Evolutionary conservation across 2,797 vertebrate species (phyloP), one percentile per base, ranked within the genome.

Genomic region (Gallinago nigripennis): DNA sequence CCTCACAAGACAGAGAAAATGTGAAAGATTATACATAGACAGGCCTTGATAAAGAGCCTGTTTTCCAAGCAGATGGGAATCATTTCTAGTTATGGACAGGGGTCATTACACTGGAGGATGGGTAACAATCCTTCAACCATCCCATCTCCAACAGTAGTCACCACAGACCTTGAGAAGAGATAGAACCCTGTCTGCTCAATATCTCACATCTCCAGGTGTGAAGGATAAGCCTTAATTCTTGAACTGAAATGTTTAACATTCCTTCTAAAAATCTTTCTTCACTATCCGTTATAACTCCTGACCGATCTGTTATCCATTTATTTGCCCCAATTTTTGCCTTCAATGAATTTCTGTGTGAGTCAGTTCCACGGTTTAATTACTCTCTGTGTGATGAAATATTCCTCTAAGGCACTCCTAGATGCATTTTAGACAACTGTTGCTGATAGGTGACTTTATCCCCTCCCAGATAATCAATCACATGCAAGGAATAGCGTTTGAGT

Each of bases 381-480:
- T 58, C 21, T 48, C 48, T 39, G 7, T 57, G 68, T 39, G 54
- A 69, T 25, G 86, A 43, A 39, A 8, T 23, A 68, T 48, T 80
- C 46, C 83, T 86, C 43, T 82, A 86, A 85, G 78, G 58, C 41
- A 28, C 80, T 88, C 56, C 53, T 37, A 46, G 58, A 24, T 45
- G 33, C 12, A 30, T 76, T 88, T 88, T 39, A 48, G 46, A 85
- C 41, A 69, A 27, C 68, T 35, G 27, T 45, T 28, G 64, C 60
- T 80, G 77, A 51, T 69, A 94, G 86, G 69, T 92, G 60, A 83
- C 90, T 88, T 82, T 30, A 77, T 80, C 57, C 41, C 72, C 76
- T 82, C 76, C 35, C 53, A 76, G 64, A 72, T 43, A 68, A 92
- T 94, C 93, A 66, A 58, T 92, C 69, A 70, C 39, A 28, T 1